Base-by-base conservation (phyloP, 64 coral and sea anemone species). In the Montipora capricornis region DNA sequence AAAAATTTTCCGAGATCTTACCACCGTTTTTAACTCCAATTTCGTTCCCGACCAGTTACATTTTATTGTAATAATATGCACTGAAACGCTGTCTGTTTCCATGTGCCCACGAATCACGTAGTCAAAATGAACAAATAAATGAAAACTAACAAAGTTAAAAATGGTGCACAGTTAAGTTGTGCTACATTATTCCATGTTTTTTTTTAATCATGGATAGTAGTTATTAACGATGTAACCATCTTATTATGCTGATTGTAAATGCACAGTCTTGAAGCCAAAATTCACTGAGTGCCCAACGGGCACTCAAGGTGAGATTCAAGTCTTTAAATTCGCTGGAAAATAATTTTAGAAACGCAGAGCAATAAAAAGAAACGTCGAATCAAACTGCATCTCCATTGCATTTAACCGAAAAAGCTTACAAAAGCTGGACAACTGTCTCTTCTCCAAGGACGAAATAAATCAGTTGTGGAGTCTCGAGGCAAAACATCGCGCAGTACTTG, bases 361-460 rank as follows among this genome's bases (percentile, higher is more conserved):
- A 2, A 45, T 11, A 12, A 44, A 45, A 1, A 75, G 73, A 75
- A 75, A 46, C 10, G 73, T 75, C 7, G 8, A 1, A 45, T 74
- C 22, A 3, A 24, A 44, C 12, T 37, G 24, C 24, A 5, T 75
- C 1, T 75, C 24, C 69, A 73, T n/a, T 45, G 15, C 24, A 76
- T 76, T 86, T 64, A 86, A 20, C 82, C 82, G 3, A 86, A 86
- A 86, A 86, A 86, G 44, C 82, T 86, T 15, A 86, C 62, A 71
- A 86, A 86, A n/a, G 66, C 82, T 70, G 66, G 82, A 49, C 82
- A 86, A 71, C 68, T 86, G 15, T 71, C 82, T 86, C 82, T 86
- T 70, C 82, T 20, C 47, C 82, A 15, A 50, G 82, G 82, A 86
- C 15, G 44, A 49, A 50, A 49, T 5, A 86, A 70, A 37, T 86